A percentile compares a stretch with the other conserved stretches of the same genome.
phyloP scores from a whole-genome alignment of 2,113 vertebrate species.

The Cepphus grylle region DNA sequence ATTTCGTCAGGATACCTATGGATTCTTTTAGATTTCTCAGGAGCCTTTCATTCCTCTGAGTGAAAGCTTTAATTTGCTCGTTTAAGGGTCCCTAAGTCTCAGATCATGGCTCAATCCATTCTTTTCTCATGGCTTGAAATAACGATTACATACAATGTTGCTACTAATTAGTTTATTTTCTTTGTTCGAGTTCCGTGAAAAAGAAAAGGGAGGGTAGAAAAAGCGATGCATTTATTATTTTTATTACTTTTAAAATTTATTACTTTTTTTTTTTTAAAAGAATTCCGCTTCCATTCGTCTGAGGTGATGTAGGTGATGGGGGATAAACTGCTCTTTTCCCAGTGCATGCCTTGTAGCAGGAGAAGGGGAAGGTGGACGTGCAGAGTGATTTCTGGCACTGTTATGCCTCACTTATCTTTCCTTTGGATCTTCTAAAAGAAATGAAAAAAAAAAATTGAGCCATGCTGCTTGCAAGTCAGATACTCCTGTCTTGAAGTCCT shows the following conservation, averaged over 20 bases:
- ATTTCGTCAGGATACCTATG: background rate
- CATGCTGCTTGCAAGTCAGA: background rate
- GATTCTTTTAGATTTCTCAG: background rate
- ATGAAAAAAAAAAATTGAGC: background rate
- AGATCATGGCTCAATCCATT: background rate
- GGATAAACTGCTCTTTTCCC: background rate
- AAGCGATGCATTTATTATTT: background rate
- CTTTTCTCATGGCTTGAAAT: background rate
- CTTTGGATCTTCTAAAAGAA: background rate
- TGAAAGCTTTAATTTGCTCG: background rate
- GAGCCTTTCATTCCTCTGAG: background rate
- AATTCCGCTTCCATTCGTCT: background rate
- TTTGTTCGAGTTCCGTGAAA: background rate
- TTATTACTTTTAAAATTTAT: background rate
- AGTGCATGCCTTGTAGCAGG: background rate
- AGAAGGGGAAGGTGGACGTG: background rate
- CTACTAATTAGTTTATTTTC: background rate
- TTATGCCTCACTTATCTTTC: background rate
- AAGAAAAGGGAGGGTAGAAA: background rate
- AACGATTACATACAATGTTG: background rate
- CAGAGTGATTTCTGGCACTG: background rate
- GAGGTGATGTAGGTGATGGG: background rate
- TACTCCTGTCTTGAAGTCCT: background rate
- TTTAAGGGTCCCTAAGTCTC: background rate
- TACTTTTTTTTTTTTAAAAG: background rate